Evolutionary conservation across 2,888 invertebrate genomes (phyloP), one percentile per base, ranked within the genome.

Genomic region (Galerucella nymphaeae): DNA sequence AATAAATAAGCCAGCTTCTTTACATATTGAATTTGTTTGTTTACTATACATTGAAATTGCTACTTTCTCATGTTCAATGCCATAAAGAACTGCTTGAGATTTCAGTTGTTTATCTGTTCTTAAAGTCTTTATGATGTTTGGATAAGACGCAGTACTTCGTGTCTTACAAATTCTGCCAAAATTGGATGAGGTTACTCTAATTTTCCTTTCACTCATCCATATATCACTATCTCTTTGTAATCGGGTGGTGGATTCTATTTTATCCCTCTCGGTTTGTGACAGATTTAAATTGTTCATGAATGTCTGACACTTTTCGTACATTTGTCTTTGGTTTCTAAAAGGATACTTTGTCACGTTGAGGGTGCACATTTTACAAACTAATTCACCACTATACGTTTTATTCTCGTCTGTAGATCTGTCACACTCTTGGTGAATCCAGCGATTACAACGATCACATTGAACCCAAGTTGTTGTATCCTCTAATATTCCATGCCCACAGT

Each of bases 371-470:
- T 42, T 42, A 42, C 42, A 42, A 2, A 42, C 13, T 2, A 42
- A 42, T 30, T 5, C 30, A 30, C 23, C 23, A 23, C 23, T 23
- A 23, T 23, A 23, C 30, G 30, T 30, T 30, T 30, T 30, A 30
- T 30, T 30, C 30, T 30, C 30, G 30, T 30, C 30, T 30, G 30
- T 30, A 30, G 30, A 30, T 9, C 13, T 11, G 20, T 67, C 68
- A 65, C 71, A 72, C n/a, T 23, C 20, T 64, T 66, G 50, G 45
- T 74, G 69, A 45, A 74, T 59, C 70, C 74, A 74, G 1, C 64
- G 61, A 18, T 66, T 30, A 20, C 74, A 74, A 38, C 20, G 20
- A 50, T 72, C 74, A 20, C 70, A 74, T 42, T 70, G 48, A 3
- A 72, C 70, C 72, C 72, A 72, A 20, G 23, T 48, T 20, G 70